Base-by-base conservation (phyloP, 2,888 invertebrate species). In the Scaptodrosophila latifasciaeformis region DNA sequence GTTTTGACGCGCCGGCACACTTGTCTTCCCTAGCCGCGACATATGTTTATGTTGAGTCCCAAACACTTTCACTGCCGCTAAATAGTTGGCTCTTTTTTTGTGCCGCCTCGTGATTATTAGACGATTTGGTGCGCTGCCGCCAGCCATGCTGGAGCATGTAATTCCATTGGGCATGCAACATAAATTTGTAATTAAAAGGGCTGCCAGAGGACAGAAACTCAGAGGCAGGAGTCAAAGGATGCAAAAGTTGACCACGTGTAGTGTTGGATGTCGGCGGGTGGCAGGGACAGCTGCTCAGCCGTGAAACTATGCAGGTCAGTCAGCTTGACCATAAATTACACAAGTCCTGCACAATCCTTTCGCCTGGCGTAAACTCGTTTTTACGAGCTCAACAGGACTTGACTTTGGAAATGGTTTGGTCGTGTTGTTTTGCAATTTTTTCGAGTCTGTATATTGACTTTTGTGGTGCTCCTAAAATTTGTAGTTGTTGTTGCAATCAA, bases 341-440 rank as follows among this genome's bases (percentile, higher is more conserved):
- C 69, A 75, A 72, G 40, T 45, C 24, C 34, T 30, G 51, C 17
- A 59, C 65, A 66, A 78, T 78, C 72, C 72, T 72, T 78, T 70
- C 58, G 54, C 67, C 37, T 5, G 13, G 18, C 6, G 15, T 4
- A 4, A 34, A n/a, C 4, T n/a, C 34, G n/a, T n/a, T 24, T 24
- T 24, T 24, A 24, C 7, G 24, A 24, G 3, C 24, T 24, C 24
- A 3, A 7, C 24, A 24, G 24, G 24, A 24, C 24, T 24, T 37
- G 27, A 52, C 49, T 52, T 50, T 46, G 18, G n/a, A n/a, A n/a
- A n/a, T n/a, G n/a, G n/a, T n/a, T n/a, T n/a, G n/a, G 27, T 50
- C 43, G 54, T 13, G 39, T 21, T 30, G 49, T 52, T 52, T 63
- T 64, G 61, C 69, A 58, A 58, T 70, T 62, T 58, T 44, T 17